phyloP scores from a whole-genome alignment of 1,140 invertebrate species.

The Macrocentrus cingulum region DNA sequence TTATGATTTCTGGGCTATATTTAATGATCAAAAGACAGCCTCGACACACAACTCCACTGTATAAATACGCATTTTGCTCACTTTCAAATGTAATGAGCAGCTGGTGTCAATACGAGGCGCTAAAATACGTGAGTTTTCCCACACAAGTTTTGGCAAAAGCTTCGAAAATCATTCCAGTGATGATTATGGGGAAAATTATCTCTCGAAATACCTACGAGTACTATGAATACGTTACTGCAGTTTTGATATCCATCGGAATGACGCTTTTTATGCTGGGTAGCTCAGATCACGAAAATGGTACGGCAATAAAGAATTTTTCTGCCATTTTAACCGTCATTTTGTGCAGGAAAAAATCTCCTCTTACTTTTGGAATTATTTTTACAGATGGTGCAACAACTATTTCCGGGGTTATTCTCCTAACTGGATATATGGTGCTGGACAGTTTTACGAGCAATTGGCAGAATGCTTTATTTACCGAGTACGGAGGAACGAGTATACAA shows the following conservation, averaged over 20 bases:
- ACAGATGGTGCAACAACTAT: constrained; percentile 72
- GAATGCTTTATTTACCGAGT: constrained; percentile 82
- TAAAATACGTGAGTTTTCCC: constrained; percentile 98
- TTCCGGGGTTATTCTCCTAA: constrained; percentile 84
- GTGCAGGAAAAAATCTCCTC: too few relatives aligned
- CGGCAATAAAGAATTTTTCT: constrained; percentile 18
- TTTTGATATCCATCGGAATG: constrained; percentile 90
- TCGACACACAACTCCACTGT: constrained; percentile 81
- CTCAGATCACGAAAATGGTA: constrained; percentile 60
- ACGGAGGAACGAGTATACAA: constrained; percentile 83
- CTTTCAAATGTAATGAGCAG: constrained; percentile 98
- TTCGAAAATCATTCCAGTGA: constrained; percentile 94
- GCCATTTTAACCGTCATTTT: not conserved
- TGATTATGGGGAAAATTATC: constrained; percentile 96
- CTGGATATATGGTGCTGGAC: constrained; percentile 91
- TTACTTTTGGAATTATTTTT: constrained; percentile 32
- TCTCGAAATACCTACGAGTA: constrained; percentile 86
- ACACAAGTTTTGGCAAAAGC: constrained; percentile 96
- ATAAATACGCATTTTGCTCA: constrained; percentile 95
- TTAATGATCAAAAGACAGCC: constrained; percentile 67
- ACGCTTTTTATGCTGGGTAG: constrained; percentile 84
- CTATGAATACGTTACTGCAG: constrained; percentile 91
- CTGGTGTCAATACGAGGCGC: constrained; percentile 99
- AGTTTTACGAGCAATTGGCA: constrained; percentile 99
- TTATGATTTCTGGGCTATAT: constrained; percentile 70